A percentile compares a stretch with the other conserved stretches of the same genome.
phyloP scores from a whole-genome alignment of 2,797 vertebrate genomes.

The Sebastes itinus region DNA sequence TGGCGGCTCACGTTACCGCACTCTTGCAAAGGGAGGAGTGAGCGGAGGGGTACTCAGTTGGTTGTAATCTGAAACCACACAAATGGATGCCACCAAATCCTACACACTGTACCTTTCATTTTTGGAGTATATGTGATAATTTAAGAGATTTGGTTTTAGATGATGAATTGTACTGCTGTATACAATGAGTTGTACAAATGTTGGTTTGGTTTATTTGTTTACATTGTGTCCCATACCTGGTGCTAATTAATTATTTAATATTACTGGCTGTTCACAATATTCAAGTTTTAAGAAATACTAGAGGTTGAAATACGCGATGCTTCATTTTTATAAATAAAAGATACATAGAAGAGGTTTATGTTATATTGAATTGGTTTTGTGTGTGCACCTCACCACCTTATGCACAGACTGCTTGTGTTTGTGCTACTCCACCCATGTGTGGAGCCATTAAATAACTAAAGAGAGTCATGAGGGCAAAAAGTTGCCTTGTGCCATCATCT shows the following conservation, averaged over 20 bases:
- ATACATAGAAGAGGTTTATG: neutral
- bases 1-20: too few species aligned
- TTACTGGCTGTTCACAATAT: neutral
- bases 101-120: too few species aligned
- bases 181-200: too few species aligned
- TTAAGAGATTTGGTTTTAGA: neutral
- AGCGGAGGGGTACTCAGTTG: too few species aligned
- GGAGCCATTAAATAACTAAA: neutral
- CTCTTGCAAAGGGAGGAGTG: too few species aligned
- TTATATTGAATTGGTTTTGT: neutral
- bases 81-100: too few species aligned
- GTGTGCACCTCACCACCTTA: neutral
- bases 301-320: rapidly evolving
- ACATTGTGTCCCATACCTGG: neutral
- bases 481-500: neutral
- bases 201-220: neutral
- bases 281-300: neutral
- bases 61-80: too few species aligned
- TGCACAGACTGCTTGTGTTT: neutral
- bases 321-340: neutral
- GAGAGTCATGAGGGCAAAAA: neutral
- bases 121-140: neutral
- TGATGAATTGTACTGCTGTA: neutral
- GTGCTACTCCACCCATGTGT: neutral
- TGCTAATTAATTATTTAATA: neutral